Percentiles rank a stretch among this genome's conserved stretches.
These are phyloP conservation scores for Tadarida brasiliensis DNA, from an alignment of 2,797 vertebrate species.

Conservation along the genomic window DNA sequence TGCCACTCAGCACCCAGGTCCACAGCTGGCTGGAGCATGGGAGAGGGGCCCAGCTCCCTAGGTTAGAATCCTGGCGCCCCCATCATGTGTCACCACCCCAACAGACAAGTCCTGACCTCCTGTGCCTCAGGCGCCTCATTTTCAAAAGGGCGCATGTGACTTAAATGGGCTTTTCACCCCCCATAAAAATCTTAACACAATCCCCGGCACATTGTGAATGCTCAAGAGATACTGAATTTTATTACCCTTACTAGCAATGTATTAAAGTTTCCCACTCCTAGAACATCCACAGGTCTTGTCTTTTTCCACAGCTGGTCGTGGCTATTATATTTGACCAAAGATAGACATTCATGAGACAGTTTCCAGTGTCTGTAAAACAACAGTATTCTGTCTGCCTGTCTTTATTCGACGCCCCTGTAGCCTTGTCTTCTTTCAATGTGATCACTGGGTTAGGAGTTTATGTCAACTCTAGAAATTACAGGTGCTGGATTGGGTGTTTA, in stretches of 20 bases:
- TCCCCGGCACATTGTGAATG: rapidly evolving
- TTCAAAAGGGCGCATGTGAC: neutral
- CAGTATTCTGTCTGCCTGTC: neutral
- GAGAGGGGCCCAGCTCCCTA: neutral
- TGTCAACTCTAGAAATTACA: neutral
- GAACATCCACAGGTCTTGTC: neutral
- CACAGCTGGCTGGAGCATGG: rapidly evolving
- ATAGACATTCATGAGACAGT: neutral
- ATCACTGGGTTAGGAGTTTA: neutral
- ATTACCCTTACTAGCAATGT: neutral
- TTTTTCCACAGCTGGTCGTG: neutral
- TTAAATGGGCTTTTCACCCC: rapidly evolving
- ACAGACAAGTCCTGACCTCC: neutral
- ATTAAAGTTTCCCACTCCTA: neutral
- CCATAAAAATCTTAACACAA: neutral
- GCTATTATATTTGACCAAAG: neutral
- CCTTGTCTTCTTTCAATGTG: neutral
- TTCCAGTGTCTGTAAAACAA: neutral
- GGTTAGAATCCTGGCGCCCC: neutral
- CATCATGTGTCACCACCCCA: neutral
- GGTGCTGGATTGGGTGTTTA: neutral
- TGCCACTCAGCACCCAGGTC: rapidly evolving
- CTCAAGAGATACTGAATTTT: neutral
- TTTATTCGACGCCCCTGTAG: rapidly evolving
- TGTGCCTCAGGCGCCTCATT: neutral